Percentiles rank a stretch among this genome's conserved stretches.
These are phyloP conservation scores for Carcina quercana DNA, from an alignment of 2,888 invertebrate genomes.

Conservation along the genomic window DNA sequence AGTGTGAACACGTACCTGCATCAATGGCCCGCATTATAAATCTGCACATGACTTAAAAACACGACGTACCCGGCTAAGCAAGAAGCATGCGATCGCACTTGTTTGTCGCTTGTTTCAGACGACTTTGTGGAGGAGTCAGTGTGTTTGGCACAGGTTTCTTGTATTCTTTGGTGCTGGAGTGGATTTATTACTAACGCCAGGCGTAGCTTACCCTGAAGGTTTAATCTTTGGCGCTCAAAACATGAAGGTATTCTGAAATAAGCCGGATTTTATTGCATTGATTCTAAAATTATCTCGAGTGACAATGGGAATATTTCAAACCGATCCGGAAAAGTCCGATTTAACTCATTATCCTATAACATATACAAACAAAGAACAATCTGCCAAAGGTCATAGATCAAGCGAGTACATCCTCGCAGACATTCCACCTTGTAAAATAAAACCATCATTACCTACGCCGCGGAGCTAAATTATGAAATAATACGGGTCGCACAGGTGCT, in stretches of 20 bases:
- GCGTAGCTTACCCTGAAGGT: no score
- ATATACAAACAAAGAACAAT: no score
- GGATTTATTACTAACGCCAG: no score
- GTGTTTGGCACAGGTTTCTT: neutral
- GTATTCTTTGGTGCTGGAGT: neutral
- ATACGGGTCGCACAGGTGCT: conserved; percentile 41
- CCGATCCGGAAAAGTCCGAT: no score
- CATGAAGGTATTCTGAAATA: no score
- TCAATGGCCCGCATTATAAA: conserved; percentile 43
- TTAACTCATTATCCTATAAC: no score
- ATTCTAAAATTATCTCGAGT: no score
- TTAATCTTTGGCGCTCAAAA: no score
- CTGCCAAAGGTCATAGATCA: no score
- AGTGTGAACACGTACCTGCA: conserved; percentile 25
- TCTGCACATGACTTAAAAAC: conserved; percentile 40
- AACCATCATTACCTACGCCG: conserved; percentile 36
- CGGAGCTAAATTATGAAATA: conserved; percentile 47
- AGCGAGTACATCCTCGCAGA: no score
- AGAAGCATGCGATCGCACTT: conserved; percentile 39
- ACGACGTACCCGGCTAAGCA: conserved; percentile 36
- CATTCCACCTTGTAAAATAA: conserved; percentile 32
- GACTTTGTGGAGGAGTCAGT: conserved; percentile 1
- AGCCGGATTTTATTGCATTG: no score
- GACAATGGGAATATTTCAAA: no score
- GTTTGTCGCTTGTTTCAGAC: conserved; percentile 2